A percentile compares a stretch with the other conserved stretches of the same genome.
Evolutionary conservation across 2,797 vertebrate species (phyloP).

Genomic region (Rachycentron canadum): DNA sequence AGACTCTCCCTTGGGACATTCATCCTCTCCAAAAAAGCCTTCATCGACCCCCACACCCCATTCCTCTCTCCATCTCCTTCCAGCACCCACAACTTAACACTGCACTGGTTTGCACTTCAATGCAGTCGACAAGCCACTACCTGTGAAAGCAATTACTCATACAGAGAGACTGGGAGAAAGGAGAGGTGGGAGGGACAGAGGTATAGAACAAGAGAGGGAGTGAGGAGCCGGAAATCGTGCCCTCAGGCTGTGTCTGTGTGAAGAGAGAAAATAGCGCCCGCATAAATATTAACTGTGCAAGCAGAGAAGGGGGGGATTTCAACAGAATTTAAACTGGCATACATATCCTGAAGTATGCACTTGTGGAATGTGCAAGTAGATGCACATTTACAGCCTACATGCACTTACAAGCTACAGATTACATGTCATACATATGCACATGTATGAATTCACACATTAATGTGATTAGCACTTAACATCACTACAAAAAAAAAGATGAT

Average conservation of each 20-base stretch:
- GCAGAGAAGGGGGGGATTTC: constrained; percentile 53
- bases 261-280: constrained; percentile 70
- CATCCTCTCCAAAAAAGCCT: constrained; percentile 68
- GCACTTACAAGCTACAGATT: constrained; percentile 34
- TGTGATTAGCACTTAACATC: not conserved
- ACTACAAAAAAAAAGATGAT: not conserved
- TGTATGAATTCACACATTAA: constrained; percentile 24
- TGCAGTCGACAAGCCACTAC: constrained; percentile 80
- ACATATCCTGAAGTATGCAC: constrained; percentile 68
- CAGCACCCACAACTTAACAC: constrained; percentile 75
- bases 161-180: constrained; percentile 63
- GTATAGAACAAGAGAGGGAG: constrained; percentile 54
- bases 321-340: constrained; percentile 63
- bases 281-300: constrained; percentile 78
- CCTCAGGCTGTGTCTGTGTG: constrained; percentile 72
- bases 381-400: constrained; percentile 33
- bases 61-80: constrained; percentile 66
- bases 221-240: constrained; percentile 75
- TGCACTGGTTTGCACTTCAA: constrained; percentile 75
- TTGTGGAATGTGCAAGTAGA: constrained; percentile 67
- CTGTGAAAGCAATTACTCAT: constrained; percentile 83
- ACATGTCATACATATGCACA: constrained; percentile 1
- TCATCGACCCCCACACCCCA: constrained; percentile 64
- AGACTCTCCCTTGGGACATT: constrained; percentile 74
- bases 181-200: constrained; percentile 63